phyloP scores from a whole-genome alignment of 2,888 invertebrate species.

The Mimachlamys varia region DNA sequence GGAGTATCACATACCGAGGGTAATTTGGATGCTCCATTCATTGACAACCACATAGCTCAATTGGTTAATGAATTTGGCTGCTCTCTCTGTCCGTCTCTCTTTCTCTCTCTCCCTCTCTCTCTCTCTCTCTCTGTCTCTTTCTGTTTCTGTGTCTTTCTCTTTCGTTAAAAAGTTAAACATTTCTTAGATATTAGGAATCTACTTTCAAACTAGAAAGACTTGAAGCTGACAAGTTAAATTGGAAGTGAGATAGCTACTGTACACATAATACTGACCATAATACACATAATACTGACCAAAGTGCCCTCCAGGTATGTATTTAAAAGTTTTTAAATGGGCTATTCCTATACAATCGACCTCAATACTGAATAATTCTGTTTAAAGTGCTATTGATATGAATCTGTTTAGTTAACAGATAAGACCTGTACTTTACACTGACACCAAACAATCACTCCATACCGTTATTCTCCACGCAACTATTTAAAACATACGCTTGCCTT shows the following conservation, averaged over 20 bases:
- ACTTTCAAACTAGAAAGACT: background rate
- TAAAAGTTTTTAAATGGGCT: background rate
- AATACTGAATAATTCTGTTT: background rate
- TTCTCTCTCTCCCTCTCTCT: too few species aligned
- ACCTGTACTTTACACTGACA: background rate
- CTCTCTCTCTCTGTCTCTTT: too few species aligned
- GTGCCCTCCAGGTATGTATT: background rate
- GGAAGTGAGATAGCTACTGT: background rate
- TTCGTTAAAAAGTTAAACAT: too few species aligned
- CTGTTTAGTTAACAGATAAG: slow-evolving; percentile 18
- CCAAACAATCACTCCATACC: background rate
- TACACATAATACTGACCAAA: background rate
- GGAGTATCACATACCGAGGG: too few species aligned
- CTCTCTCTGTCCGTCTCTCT: too few species aligned
- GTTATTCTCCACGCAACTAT: background rate
- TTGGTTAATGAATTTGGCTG: too few species aligned
- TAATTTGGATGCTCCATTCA: too few species aligned
- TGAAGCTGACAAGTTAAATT: background rate
- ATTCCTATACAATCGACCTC: background rate
- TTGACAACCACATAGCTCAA: too few species aligned
- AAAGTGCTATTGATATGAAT: background rate
- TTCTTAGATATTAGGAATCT: too few species aligned
- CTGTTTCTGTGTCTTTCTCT: too few species aligned
- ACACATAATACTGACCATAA: background rate
- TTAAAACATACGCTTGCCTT: background rate